Evolutionary conservation across 2,888 invertebrate species (phyloP).

Genomic region (Epinotia nisella): DNA sequence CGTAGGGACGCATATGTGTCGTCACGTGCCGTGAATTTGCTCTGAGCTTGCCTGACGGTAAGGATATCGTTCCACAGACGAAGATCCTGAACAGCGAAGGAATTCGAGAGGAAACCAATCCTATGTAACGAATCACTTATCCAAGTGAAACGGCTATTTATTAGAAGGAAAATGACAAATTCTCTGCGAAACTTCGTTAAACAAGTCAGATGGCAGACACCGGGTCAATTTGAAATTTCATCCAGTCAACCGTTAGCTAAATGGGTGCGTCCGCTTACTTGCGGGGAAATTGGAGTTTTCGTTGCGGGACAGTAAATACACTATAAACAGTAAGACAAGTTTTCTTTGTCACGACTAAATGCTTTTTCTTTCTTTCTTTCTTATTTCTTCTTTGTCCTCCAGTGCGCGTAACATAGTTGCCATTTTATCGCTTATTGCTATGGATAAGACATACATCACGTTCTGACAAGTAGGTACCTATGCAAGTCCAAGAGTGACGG

Average conservation of each 20-base stretch:
- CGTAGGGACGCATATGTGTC: too few relatives aligned
- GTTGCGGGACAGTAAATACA: conserved; percentile 2
- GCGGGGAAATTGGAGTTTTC: conserved; percentile 39
- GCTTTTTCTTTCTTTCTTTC: too few relatives aligned
- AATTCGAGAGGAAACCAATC: too few relatives aligned
- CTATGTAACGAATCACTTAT: too few relatives aligned
- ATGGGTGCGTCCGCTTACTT: conserved; percentile 17
- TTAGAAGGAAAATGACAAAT: background rate
- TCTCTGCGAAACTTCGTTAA: background rate
- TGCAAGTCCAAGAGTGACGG: too few relatives aligned
- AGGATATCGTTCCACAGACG: too few relatives aligned
- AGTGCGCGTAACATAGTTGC: background rate
- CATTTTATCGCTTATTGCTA: background rate
- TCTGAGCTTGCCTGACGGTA: too few relatives aligned
- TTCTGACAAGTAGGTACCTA: too few relatives aligned
- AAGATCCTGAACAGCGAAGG: too few relatives aligned
- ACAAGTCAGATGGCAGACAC: conserved; percentile 11
- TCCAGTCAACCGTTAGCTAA: conserved; percentile 36
- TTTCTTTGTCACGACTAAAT: too few relatives aligned
- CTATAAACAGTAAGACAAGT: background rate
- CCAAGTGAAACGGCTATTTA: too few relatives aligned
- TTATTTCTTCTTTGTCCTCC: background rate
- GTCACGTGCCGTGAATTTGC: too few relatives aligned
- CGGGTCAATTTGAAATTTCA: conserved; percentile 36
- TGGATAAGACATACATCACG: background rate